phyloP scores from a whole-genome alignment of 2,888 invertebrate species.

The Drosophila falleni region DNA sequence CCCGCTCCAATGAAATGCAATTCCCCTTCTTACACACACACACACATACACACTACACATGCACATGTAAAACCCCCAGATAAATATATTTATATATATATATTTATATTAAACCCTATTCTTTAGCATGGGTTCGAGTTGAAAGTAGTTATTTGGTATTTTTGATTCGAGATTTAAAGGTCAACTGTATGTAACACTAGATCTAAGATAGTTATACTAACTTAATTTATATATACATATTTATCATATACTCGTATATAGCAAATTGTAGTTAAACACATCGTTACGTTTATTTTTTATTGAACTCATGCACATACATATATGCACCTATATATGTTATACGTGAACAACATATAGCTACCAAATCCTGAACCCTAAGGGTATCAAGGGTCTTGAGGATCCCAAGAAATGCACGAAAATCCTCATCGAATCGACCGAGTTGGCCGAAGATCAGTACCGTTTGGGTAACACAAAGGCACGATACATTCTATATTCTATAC shows the following conservation, averaged over 20 bases:
- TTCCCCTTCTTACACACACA: conserved; percentile 6
- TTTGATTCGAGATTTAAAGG: conserved; percentile 35
- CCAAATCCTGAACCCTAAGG: conserved; percentile 98
- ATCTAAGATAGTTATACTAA: conserved; percentile 72
- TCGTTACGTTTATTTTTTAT: conserved; percentile 46
- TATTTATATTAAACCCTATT: conserved; percentile 24
- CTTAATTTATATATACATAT: conserved; percentile 18
- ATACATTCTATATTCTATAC: conserved; percentile 37
- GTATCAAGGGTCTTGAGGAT: conserved; percentile 90
- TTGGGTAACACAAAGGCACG: conserved; percentile 99
- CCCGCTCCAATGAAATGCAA: conserved; percentile 31
- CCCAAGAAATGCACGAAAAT: conserved; percentile 93
- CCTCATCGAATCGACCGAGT: conserved; percentile 92
- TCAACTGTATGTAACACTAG: conserved; percentile 71
- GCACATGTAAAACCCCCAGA: conserved; percentile 37
- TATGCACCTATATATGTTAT: conserved; percentile 55
- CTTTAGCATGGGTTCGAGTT: conserved; percentile 68
- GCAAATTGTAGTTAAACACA: conserved; percentile 36
- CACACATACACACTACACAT: conserved; percentile 28
- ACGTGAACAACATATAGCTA: conserved; percentile 89
- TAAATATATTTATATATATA: conserved; percentile 11
- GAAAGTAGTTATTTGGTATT: conserved; percentile 43
- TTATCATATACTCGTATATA: conserved; percentile 28
- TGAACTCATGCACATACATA: conserved; percentile 44
- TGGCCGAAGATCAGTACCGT: conserved; percentile 97